Evolutionary conservation across 1,140 invertebrate genomes (phyloP).

Genomic region (Drosophila orena): DNA sequence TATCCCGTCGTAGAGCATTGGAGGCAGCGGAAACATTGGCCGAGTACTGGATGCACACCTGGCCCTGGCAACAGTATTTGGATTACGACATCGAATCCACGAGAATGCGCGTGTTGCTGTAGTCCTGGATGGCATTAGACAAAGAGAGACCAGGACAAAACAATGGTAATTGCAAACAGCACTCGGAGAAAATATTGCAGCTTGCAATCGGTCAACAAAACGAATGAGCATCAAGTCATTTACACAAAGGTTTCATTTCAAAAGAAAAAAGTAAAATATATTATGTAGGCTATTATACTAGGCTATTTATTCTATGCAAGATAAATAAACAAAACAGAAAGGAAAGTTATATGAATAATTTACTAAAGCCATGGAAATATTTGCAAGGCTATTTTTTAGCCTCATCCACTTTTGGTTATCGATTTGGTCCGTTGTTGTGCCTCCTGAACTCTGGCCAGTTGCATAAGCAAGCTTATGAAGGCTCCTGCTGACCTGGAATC

Average conservation of each 20-base stretch:
- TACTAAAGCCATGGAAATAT: too few relatives aligned
- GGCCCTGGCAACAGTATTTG: slow-evolving; percentile 49
- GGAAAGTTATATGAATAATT: too few relatives aligned
- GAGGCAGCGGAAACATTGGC: slow-evolving; percentile 9
- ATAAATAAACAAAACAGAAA: too few relatives aligned
- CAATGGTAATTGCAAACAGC: too few relatives aligned
- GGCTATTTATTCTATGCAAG: too few relatives aligned
- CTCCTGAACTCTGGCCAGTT: slow-evolving; percentile 7
- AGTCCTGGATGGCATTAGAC: slow-evolving; percentile 14
- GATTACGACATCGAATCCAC: slow-evolving; percentile 52
- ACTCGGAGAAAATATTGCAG: too few relatives aligned
- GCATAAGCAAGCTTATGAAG: slow-evolving; percentile 9
- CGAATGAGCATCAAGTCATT: too few relatives aligned
- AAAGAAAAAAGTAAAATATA: too few relatives aligned
- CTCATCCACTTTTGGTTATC: not conserved
- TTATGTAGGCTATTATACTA: too few relatives aligned
- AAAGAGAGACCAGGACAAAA: slow-evolving; percentile 22
- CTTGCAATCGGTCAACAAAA: too few relatives aligned
- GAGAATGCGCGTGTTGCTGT: slow-evolving; percentile 30
- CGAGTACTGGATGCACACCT: slow-evolving; percentile 18
- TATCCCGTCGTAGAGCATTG: slow-evolving; percentile 26
- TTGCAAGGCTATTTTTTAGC: not conserved
- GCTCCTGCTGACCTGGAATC: slow-evolving; percentile 15
- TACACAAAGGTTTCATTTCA: too few relatives aligned
- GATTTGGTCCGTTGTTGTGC: not conserved